Conservation (phyloP, 1,140 invertebrate species). For the Notospermus geniculatus region DNA sequence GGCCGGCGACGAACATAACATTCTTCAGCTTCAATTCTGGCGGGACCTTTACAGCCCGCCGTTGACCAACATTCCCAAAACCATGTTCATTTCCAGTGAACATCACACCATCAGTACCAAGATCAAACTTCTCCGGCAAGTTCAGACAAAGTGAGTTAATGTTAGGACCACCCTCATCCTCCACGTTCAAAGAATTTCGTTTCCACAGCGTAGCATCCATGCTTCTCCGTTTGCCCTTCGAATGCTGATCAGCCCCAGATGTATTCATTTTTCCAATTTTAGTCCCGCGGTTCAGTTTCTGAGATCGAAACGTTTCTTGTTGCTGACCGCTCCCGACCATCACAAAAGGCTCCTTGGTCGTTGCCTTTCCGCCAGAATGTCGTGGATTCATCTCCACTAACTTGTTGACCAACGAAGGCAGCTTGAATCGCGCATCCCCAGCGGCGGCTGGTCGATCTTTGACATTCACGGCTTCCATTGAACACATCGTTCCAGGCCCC, state of each 20-base stretch:
- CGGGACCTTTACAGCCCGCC: neutral
- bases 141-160: neutral
- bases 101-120: too few relatives aligned
- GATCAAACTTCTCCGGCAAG: neutral
- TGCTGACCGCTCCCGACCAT: neutral
- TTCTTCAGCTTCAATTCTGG: neutral
- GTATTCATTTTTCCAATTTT: too few relatives aligned
- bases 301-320: neutral
- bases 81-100: too few relatives aligned
- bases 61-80: neutral
- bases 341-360: neutral
- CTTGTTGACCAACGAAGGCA: neutral
- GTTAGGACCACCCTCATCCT: neutral
- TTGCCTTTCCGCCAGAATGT: neutral
- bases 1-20: conserved; percentile 3
- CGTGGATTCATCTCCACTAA: neutral
- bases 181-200: neutral
- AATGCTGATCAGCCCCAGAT: too few relatives aligned
- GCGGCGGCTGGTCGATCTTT: neutral
- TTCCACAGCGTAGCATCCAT: neutral
- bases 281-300: neutral
- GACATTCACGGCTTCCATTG: neutral
- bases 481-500: neutral
- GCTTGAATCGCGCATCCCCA: neutral
- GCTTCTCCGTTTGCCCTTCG: too few relatives aligned